Conservation (phyloP, 1,140 invertebrate species). For the Gonatopus flavifemur region DNA sequence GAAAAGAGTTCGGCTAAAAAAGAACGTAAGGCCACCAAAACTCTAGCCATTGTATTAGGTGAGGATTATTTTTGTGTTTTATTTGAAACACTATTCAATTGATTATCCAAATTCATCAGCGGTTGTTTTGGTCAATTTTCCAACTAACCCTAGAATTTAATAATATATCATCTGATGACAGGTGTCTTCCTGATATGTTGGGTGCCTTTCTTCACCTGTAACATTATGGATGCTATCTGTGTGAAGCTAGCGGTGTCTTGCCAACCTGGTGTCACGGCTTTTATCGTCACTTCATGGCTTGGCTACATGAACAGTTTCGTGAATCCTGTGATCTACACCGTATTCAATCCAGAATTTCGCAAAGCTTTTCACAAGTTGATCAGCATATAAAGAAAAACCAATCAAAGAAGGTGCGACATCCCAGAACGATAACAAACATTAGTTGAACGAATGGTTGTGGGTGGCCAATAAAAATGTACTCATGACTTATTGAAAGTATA, state of each 20-base stretch:
- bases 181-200: conserved; percentile 97
- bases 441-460: no score
- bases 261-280: conserved; percentile 83
- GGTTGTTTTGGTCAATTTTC: no score
- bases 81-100: conserved; percentile 9
- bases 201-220: conserved; percentile 94
- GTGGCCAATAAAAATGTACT: no score
- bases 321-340: conserved; percentile 98
- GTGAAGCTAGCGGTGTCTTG: conserved; percentile 80
- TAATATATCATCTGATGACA: conserved; percentile 51
- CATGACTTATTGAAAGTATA: no score
- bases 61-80: no score
- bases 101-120: no score
- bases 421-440: no score
- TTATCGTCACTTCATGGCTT: conserved; percentile 96
- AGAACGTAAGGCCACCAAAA: conserved; percentile 99
- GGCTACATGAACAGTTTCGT: conserved; percentile 99
- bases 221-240: conserved; percentile 90
- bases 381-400: conserved; percentile 40
- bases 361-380: conserved; percentile 98
- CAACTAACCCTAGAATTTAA: neutral
- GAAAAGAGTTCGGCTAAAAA: conserved; percentile 93
- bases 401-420: neutral
- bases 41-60: conserved; percentile 98
- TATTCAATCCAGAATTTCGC: conserved; percentile 98